Evolutionary conservation across 1,140 invertebrate genomes (phyloP).

Genomic region (Lineus longissimus): DNA sequence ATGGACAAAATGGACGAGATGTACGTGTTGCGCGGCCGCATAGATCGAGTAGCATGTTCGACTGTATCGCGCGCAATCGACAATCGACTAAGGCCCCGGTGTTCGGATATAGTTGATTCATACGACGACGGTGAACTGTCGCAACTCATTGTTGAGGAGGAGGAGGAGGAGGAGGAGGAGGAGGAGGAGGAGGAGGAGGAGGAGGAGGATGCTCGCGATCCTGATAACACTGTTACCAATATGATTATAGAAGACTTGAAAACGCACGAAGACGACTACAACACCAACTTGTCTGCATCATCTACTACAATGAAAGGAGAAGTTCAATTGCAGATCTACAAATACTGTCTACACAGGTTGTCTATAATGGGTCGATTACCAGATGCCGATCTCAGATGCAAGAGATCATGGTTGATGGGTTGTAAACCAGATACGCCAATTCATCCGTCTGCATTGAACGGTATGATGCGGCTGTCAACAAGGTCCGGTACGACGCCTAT

Average conservation of each 20-base stretch:
- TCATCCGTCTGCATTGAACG: background rate
- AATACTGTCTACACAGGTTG: background rate
- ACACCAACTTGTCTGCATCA: background rate
- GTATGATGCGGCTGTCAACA: background rate
- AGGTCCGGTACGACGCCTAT: background rate
- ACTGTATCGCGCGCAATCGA: background rate
- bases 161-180: background rate
- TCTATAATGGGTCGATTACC: background rate
- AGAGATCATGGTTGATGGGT: background rate
- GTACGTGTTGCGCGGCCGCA: background rate
- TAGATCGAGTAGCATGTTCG: background rate
- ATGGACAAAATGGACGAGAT: background rate
- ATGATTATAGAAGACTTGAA: conserved; percentile 4
- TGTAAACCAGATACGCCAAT: background rate
- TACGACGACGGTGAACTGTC: background rate
- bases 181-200: background rate
- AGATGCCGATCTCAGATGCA: background rate
- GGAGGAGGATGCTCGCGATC: background rate
- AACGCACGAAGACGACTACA: background rate
- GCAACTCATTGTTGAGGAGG: background rate
- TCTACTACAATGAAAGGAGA: conserved; percentile 4
- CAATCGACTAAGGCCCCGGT: too few relatives aligned
- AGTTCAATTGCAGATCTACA: background rate
- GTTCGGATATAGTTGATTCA: background rate
- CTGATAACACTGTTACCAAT: background rate